Percentiles rank a stretch among this genome's conserved stretches.
These are phyloP conservation scores for Stichodactyla mertensii DNA, from an alignment of 64 coral and sea anemone genomes.

Conservation along the genomic window DNA sequence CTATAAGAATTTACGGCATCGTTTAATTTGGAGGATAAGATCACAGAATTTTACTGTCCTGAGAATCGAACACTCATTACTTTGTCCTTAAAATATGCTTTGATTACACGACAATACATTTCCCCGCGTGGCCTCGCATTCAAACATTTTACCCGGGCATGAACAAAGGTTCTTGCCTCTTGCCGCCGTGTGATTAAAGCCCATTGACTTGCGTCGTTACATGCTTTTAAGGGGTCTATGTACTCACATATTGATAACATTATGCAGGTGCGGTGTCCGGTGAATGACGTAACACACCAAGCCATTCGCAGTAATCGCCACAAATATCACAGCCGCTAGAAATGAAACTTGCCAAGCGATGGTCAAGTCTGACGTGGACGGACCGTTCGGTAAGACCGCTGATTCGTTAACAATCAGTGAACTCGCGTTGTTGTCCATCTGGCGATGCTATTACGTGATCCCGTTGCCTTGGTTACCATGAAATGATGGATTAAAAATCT, in stretches of 20 bases:
- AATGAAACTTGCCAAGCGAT: slow-evolving; percentile 23
- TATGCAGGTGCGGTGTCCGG: slow-evolving; percentile 55
- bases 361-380: background rate
- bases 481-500: background rate
- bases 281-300: slow-evolving; percentile 78
- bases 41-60: too few species aligned
- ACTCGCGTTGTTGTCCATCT: slow-evolving; percentile 1
- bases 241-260: slow-evolving; percentile 60
- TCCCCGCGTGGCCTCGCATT: too few species aligned
- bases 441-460: background rate
- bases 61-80: too few species aligned
- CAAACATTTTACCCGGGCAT: too few species aligned
- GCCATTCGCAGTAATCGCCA: slow-evolving; percentile 55
- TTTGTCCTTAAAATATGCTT: too few species aligned
- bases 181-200: too few species aligned
- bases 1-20: too few species aligned
- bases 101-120: too few species aligned
- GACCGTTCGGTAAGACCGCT: slow-evolving; percentile 6
- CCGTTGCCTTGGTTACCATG: background rate
- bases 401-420: background rate
- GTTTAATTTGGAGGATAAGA: too few species aligned
- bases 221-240: too few species aligned
- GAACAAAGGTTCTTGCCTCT: too few species aligned
- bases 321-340: slow-evolving; percentile 50
- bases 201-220: too few species aligned